Evolutionary conservation across 2,113 vertebrate genomes (phyloP).

Genomic region (Neoarius graeffei): DNA sequence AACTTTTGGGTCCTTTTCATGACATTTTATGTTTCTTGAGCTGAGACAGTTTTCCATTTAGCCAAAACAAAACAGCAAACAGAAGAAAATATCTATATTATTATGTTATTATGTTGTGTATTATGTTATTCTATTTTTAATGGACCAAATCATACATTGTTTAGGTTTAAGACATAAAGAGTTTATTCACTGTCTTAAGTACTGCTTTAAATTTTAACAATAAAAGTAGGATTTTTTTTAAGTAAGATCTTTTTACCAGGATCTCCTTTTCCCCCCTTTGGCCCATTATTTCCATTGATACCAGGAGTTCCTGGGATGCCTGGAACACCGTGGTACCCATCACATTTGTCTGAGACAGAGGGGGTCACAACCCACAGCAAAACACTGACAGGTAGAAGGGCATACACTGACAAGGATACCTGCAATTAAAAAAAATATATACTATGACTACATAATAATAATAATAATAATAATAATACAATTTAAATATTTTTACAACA

Average conservation of each 20-base stretch:
- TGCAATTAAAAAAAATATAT: slow-evolving; percentile 14
- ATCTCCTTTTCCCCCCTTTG: slow-evolving; percentile 72
- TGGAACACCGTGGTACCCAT: slow-evolving; percentile 71
- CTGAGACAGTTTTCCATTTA: not conserved
- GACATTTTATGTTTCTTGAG: not conserved
- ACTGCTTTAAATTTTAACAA: not conserved
- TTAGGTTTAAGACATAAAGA: not conserved
- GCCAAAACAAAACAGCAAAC: not conserved
- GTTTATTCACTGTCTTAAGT: not conserved
- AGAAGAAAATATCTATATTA: not conserved
- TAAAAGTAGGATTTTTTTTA: not conserved
- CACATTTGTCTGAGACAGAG: slow-evolving; percentile 57
- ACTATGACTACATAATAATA: not conserved
- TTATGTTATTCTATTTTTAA: not conserved
- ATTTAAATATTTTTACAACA: not conserved
- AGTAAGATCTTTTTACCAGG: slow-evolving; percentile 65
- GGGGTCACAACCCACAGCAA: slow-evolving; percentile 51
- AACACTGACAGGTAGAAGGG: slow-evolving; percentile 45
- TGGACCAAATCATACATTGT: not conserved
- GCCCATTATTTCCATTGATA: slow-evolving; percentile 73
- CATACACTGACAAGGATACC: slow-evolving; percentile 36
- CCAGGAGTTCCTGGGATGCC: slow-evolving; percentile 78
- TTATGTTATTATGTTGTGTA: not conserved
- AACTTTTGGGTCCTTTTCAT: not conserved
- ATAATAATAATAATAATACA: not conserved